Percentiles rank a stretch among this genome's conserved stretches.
phyloP scores from a whole-genome alignment of 2,888 invertebrate genomes.

The Lasioglossum morio region DNA sequence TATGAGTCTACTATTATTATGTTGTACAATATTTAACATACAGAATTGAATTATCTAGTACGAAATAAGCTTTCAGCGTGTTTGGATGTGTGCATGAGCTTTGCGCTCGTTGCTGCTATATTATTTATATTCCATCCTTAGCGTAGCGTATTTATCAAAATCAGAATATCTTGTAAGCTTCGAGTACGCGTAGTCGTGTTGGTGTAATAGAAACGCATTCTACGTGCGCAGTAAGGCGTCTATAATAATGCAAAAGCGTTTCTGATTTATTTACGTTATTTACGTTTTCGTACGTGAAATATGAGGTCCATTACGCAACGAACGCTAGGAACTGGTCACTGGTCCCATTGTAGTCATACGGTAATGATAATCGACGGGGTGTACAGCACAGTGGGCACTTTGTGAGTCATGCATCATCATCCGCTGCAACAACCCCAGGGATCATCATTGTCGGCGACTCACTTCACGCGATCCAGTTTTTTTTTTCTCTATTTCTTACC shows the following conservation, averaged over 20 bases:
- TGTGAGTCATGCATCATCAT: constrained; percentile 71
- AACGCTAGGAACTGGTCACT: constrained; percentile 56
- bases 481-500: background rate
- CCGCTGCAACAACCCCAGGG: constrained; percentile 53
- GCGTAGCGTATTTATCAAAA: background rate
- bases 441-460: constrained; percentile 59
- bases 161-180: background rate
- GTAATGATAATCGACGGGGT: constrained; percentile 71
- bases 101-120: background rate
- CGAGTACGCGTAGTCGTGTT: background rate
- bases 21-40: background rate
- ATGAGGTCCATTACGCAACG: constrained; percentile 53
- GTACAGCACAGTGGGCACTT: constrained; percentile 70
- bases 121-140: background rate
- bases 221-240: background rate
- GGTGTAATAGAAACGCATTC: background rate
- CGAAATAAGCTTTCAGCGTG: background rate
- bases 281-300: constrained; percentile 52
- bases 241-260: constrained; percentile 8
- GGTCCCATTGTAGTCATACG: constrained; percentile 55
- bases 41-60: background rate
- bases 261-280: constrained; percentile 46
- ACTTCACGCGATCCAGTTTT: constrained; percentile 43
- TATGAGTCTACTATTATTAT: background rate
- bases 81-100: background rate